Evolutionary conservation across 2,113 vertebrate genomes (phyloP).

Genomic region (Serilophus lunatus): DNA sequence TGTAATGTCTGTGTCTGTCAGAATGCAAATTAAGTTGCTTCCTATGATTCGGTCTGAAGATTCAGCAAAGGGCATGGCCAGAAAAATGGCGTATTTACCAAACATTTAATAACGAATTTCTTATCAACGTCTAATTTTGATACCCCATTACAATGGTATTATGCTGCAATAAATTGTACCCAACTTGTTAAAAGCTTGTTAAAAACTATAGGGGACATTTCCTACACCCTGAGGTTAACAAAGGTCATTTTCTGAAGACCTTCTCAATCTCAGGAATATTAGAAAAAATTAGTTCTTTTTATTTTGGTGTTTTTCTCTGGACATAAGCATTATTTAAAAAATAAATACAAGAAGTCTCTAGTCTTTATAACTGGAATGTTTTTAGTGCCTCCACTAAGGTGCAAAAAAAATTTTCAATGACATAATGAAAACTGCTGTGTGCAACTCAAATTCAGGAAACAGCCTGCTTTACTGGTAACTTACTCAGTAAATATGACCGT

Average conservation of each 20-base stretch:
- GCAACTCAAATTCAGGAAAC: neutral
- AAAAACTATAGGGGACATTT: neutral
- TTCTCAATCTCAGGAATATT: neutral
- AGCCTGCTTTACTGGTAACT: neutral
- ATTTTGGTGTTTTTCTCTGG: neutral
- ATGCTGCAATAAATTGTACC: neutral
- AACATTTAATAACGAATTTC: neutral
- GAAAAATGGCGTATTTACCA: neutral
- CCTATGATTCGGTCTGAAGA: neutral
- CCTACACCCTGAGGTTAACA: neutral
- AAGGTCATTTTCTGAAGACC: neutral
- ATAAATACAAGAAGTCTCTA: neutral
- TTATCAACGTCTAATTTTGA: neutral
- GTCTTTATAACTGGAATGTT: neutral
- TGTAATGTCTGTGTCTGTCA: neutral
- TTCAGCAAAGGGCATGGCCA: neutral
- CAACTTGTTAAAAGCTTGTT: neutral
- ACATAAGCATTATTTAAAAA: neutral
- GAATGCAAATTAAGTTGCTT: neutral
- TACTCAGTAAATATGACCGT: neutral
- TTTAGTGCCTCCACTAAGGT: neutral
- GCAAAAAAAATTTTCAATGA: neutral
- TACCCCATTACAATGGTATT: neutral
- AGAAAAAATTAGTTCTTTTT: neutral
- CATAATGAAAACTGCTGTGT: neutral